phyloP scores from a whole-genome alignment of 30 jellyfish, hydroid and myxozoan genomes.

The Aurelia aurita region DNA sequence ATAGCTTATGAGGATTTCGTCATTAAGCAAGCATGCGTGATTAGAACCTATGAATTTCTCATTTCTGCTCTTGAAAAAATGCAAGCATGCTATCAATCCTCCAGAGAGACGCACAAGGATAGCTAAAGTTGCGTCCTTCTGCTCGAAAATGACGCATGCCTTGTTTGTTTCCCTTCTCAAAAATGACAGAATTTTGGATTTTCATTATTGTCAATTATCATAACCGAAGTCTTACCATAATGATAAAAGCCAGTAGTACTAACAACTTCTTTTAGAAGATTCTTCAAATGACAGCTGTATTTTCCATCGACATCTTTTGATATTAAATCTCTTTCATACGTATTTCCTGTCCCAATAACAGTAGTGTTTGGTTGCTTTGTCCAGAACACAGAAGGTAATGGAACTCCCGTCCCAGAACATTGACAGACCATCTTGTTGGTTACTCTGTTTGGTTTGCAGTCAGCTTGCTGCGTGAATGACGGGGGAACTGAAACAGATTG shows the following conservation, averaged over 20 bases:
- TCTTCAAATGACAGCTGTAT: constrained; percentile 71
- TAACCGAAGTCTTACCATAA: no score
- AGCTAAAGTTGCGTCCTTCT: no score
- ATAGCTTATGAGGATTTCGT: no score
- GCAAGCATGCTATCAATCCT: no score
- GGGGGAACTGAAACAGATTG: constrained; percentile 44
- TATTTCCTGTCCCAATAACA: constrained; percentile 14
- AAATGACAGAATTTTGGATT: no score
- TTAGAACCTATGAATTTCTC: no score
- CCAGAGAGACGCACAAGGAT: no score
- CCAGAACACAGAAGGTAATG: constrained; percentile 49
- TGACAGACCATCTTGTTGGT: constrained; percentile 28
- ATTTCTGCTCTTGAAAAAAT: no score
- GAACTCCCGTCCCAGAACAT: constrained; percentile 65
- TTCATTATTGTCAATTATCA: no score
- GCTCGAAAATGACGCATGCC: no score
- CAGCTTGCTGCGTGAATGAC: constrained; percentile 40
- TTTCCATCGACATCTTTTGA: constrained; percentile 54
- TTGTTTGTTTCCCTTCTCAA: no score
- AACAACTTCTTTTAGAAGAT: constrained; percentile 31
- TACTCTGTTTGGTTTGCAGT: constrained; percentile 33
- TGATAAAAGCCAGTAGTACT: not conserved
- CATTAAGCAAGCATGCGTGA: no score
- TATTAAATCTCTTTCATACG: constrained; percentile 10
- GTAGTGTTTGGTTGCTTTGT: constrained; percentile 27